Evolutionary conservation across 2,888 invertebrate genomes (phyloP).

Genomic region (Calliopum simillimum): DNA sequence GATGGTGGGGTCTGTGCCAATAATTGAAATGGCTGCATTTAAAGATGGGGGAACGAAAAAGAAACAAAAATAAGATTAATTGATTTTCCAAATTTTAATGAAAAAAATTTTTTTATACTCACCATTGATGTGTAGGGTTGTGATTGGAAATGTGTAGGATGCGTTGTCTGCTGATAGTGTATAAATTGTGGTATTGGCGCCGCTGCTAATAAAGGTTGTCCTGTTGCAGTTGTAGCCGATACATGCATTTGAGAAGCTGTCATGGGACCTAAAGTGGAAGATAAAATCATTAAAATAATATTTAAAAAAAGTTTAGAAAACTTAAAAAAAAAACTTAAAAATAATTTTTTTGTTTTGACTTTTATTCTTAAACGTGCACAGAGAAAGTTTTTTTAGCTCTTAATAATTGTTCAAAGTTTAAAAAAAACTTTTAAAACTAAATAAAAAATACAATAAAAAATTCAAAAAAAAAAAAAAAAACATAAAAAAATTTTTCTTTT

Average conservation of each 20-base stretch:
- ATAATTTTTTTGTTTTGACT: too few relatives aligned
- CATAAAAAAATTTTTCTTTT: too few relatives aligned
- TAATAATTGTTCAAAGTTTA: too few relatives aligned
- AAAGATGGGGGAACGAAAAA: conserved; percentile 8
- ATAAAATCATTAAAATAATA: conserved; percentile 2
- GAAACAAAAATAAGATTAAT: neutral
- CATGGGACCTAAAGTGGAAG: conserved; percentile 66
- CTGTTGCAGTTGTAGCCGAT: conserved; percentile 74
- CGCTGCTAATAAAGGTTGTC: conserved; percentile 86
- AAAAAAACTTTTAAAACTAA: too few relatives aligned
- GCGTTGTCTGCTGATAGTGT: conserved; percentile 73
- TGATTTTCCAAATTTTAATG: neutral
- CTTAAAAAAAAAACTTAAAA: too few relatives aligned
- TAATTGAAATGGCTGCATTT: conserved; percentile 69
- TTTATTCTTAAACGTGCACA: too few relatives aligned
- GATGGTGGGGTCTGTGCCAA: conserved; percentile 71
- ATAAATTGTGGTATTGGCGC: conserved; percentile 80
- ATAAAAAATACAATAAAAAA: too few relatives aligned
- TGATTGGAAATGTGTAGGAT: conserved; percentile 69
- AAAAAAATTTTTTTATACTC: conserved; percentile 48
- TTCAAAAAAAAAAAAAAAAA: too few relatives aligned
- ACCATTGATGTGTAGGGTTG: conserved; percentile 68
- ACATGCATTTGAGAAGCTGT: conserved; percentile 82
- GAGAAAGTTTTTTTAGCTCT: too few relatives aligned
- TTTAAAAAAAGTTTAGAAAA: neutral